Evolutionary conservation across 35 echinoderm and acorn worm genomes (phyloP).

Genomic region (Anneissia japonica): DNA sequence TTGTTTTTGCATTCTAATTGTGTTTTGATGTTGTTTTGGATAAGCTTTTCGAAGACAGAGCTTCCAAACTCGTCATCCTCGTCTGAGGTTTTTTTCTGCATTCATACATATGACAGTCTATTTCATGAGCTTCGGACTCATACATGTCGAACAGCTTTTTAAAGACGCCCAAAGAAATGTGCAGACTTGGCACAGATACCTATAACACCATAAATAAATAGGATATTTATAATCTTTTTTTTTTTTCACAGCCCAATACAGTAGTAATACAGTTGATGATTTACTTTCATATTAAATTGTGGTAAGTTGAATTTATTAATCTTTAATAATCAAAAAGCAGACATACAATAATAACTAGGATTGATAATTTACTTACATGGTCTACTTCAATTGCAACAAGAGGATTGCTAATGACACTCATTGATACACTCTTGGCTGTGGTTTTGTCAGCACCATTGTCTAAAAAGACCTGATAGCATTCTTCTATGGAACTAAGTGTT

Average conservation of each 20-base stretch:
- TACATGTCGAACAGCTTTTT: slow-evolving; percentile 20
- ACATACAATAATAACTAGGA: too few species aligned
- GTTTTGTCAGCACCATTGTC: not conserved
- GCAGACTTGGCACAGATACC: slow-evolving; percentile 9
- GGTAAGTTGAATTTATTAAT: too few species aligned
- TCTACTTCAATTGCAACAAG: not conserved
- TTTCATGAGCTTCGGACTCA: slow-evolving; percentile 5
- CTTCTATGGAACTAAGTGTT: not conserved
- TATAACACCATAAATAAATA: not conserved
- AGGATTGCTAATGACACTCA: not conserved
- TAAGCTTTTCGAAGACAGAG: too few species aligned
- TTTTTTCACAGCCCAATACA: too few species aligned
- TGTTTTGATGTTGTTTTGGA: too few species aligned
- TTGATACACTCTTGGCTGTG: not conserved
- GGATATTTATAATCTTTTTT: not conserved
- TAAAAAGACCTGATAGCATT: not conserved
- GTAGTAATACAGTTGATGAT: too few species aligned
- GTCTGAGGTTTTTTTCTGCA: not conserved
- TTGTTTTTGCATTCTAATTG: too few species aligned
- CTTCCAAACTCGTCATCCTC: not conserved
- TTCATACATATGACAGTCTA: not conserved
- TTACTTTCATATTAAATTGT: too few species aligned
- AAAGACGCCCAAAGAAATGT: slow-evolving; percentile 16
- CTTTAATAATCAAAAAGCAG: too few species aligned
- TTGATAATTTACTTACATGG: slow-evolving; percentile 16